Evolutionary conservation across 2,888 invertebrate genomes (phyloP).

Genomic region (Prosapia bicincta): DNA sequence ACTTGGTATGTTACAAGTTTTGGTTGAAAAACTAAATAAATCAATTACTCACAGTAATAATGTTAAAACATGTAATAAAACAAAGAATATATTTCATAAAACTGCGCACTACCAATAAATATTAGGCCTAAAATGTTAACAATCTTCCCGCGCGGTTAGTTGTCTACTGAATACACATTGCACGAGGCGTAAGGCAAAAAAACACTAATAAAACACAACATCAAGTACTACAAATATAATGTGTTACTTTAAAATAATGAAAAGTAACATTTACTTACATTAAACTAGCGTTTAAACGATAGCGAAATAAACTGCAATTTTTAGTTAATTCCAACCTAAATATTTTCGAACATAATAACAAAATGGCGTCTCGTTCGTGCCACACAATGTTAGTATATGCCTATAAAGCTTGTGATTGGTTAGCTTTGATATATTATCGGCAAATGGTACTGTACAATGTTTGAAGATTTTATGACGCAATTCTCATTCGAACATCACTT

Average conservation of each 20-base stretch:
- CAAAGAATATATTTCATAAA: neutral
- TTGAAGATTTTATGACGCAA: slow-evolving; percentile 16
- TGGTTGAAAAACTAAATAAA: neutral
- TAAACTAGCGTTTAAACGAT: slow-evolving; percentile 31
- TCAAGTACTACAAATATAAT: neutral
- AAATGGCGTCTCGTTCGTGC: slow-evolving; percentile 33
- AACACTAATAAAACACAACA: neutral
- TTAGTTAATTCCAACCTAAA: slow-evolving; percentile 32
- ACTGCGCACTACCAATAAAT: neutral
- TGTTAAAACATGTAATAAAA: neutral
- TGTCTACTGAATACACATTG: slow-evolving; percentile 5
- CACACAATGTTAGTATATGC: slow-evolving; percentile 13
- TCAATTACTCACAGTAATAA: neutral
- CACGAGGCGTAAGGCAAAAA: slow-evolving; percentile 20
- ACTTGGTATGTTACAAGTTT: neutral
- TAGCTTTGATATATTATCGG: slow-evolving; percentile 9
- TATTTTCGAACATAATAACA: slow-evolving; percentile 39
- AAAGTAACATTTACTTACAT: slow-evolving; percentile 31
- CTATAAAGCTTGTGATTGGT: slow-evolving; percentile 14
- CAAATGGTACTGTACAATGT: slow-evolving; percentile 15
- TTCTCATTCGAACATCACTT: no score
- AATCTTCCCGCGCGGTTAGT: slow-evolving; percentile 32
- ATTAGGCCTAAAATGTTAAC: slow-evolving; percentile 6
- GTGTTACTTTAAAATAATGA: neutral
- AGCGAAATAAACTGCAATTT: slow-evolving; percentile 24